Evolutionary conservation across 2,888 invertebrate species (phyloP).

Genomic region (Xylocampa areola): DNA sequence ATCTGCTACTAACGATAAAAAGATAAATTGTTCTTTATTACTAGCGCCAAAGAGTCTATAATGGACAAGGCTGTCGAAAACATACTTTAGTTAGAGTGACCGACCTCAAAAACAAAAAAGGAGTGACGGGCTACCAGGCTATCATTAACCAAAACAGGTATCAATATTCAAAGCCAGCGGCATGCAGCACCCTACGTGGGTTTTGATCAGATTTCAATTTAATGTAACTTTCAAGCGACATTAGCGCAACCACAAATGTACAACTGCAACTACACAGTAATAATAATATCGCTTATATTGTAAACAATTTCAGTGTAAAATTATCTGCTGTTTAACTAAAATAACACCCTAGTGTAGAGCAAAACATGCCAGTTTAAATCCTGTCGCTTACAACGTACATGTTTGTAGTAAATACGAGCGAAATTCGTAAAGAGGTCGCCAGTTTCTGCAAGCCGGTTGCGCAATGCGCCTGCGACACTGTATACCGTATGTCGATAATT

Average conservation of each 20-base stretch:
- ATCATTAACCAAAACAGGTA: slow-evolving; percentile 58
- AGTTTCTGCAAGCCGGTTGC: slow-evolving; percentile 60
- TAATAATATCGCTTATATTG: slow-evolving; percentile 6
- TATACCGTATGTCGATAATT: slow-evolving; percentile 56
- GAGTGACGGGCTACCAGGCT: slow-evolving; percentile 54
- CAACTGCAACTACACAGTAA: not conserved
- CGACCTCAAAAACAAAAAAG: slow-evolving; percentile 60
- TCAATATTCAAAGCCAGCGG: slow-evolving; percentile 54
- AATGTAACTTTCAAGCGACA: slow-evolving; percentile 16
- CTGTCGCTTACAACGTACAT: slow-evolving; percentile 25
- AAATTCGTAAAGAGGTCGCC: slow-evolving; percentile 60
- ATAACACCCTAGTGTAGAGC: slow-evolving; percentile 22
- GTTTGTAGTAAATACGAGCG: slow-evolving; percentile 38
- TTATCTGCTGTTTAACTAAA: slow-evolving; percentile 23
- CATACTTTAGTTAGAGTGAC: slow-evolving; percentile 26
- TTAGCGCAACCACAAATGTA: slow-evolving; percentile 10
- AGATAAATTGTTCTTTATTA: slow-evolving; percentile 30
- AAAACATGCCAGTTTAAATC: slow-evolving; percentile 16
- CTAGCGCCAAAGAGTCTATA: slow-evolving; percentile 17
- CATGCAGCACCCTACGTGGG: slow-evolving; percentile 34
- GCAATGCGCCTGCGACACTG: slow-evolving; percentile 63
- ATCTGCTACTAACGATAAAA: slow-evolving; percentile 16
- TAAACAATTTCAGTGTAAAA: slow-evolving; percentile 21
- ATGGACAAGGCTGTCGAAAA: slow-evolving; percentile 31
- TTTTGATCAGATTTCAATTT: slow-evolving; percentile 38